Evolutionary conservation across 2,888 invertebrate species (phyloP).

Genomic region (Plagodis pulveraria): DNA sequence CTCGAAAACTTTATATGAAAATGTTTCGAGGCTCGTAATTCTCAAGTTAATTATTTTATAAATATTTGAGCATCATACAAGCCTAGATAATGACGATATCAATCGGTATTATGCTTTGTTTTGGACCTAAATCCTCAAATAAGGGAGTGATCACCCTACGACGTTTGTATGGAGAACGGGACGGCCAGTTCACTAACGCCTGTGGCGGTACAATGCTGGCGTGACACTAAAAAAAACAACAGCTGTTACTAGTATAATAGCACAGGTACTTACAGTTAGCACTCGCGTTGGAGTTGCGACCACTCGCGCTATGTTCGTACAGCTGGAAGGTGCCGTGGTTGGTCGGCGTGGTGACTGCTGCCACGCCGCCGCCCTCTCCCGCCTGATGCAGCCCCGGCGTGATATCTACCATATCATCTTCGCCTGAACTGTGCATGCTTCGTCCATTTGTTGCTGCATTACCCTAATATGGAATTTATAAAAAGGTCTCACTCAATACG

Average conservation of each 20-base stretch:
- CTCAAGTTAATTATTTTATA: too few relatives aligned
- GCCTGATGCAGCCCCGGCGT: constrained; percentile 63
- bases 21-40: too few relatives aligned
- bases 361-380: constrained; percentile 35
- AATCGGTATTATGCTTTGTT: too few relatives aligned
- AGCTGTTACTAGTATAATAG: too few relatives aligned
- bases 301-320: constrained; percentile 60
- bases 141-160: too few relatives aligned
- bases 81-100: too few relatives aligned
- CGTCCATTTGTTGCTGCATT: constrained; percentile 53
- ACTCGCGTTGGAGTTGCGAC: constrained; percentile 60
- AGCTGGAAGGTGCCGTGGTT: constrained; percentile 77
- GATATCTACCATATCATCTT: constrained; percentile 75
- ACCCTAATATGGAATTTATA: background rate
- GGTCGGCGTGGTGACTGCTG: constrained; percentile 60
- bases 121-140: too few relatives aligned
- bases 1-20: too few relatives aligned
- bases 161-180: too few relatives aligned
- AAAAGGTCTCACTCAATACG: too few relatives aligned
- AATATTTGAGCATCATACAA: too few relatives aligned
- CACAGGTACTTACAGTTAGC: constrained; percentile 61
- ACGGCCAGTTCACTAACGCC: too few relatives aligned
- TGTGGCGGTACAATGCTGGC: background rate
- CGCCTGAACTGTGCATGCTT: constrained; percentile 51
- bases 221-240: background rate